Percentiles rank a stretch among this genome's conserved stretches.
phyloP scores from a whole-genome alignment of 2,888 invertebrate species.

The Syrphus vitripennis region DNA sequence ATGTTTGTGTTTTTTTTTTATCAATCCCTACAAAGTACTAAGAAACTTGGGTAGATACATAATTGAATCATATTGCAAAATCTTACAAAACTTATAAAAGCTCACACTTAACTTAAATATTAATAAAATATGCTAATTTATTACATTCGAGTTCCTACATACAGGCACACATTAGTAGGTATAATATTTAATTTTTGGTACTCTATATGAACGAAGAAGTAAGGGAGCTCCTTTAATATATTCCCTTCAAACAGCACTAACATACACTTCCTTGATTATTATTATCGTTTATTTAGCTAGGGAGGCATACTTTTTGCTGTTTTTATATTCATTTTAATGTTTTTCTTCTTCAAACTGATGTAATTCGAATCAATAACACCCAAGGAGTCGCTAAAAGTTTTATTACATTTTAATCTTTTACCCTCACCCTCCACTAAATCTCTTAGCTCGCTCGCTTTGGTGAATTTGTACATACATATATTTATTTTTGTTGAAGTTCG shows the following conservation, averaged over 20 bases:
- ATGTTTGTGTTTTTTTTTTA: too few relatives aligned
- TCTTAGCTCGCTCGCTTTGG: neutral
- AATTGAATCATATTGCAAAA: neutral
- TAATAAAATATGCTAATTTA: conserved; percentile 4
- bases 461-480: neutral
- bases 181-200: too few relatives aligned
- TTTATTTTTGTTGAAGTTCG: conserved; percentile 31
- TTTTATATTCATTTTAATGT: conserved; percentile 16
- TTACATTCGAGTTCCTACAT: too few relatives aligned
- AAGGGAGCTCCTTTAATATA: too few relatives aligned
- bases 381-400: conserved; percentile 39
- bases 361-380: conserved; percentile 49
- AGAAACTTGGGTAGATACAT: neutral
- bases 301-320: neutral
- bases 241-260: neutral
- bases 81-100: neutral
- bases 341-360: conserved; percentile 29
- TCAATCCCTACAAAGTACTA: neutral
- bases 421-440: neutral
- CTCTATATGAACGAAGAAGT: too few relatives aligned
- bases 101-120: neutral
- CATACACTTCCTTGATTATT: neutral
- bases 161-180: too few relatives aligned
- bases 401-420: conserved; percentile 39
- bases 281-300: neutral